phyloP scores from a whole-genome alignment of 2,113 vertebrate genomes.

The Ifrita kowaldi region DNA sequence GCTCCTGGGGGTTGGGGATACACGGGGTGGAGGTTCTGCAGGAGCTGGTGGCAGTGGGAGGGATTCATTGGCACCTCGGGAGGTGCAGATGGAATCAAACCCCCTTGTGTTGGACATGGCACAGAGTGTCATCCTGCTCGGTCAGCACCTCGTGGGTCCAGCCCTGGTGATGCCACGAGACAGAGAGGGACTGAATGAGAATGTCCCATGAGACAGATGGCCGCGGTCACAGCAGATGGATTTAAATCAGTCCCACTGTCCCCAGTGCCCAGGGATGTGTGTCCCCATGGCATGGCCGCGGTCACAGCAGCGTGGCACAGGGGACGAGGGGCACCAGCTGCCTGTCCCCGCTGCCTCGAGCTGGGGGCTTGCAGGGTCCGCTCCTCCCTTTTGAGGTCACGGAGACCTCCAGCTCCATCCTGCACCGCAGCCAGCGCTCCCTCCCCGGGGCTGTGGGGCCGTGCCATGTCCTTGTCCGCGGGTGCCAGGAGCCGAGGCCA shows the following conservation, averaged over 20 bases:
- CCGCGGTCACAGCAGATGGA: too few species aligned
- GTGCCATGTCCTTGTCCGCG: background rate
- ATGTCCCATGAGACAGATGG: fast-evolving
- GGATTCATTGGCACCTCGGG: background rate
- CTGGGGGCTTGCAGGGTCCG: fast-evolving
- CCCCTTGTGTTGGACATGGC: background rate
- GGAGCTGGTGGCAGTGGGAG: background rate
- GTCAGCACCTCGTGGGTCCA: background rate
- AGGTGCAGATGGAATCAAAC: background rate
- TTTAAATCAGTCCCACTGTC: background rate
- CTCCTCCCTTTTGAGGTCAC: background rate
- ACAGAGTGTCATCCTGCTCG: background rate
- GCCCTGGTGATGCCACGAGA: too few species aligned
- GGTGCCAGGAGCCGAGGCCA: background rate
- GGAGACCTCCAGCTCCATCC: background rate
- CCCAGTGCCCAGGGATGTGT: fast-evolving
- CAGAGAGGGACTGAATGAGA: too few species aligned
- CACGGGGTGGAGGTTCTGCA: background rate
- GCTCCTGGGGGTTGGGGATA: background rate
- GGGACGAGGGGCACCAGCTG: background rate
- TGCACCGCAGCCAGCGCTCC: fast-evolving
- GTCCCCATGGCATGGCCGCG: fast-evolving
- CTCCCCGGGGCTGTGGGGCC: background rate
- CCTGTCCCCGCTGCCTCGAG: background rate
- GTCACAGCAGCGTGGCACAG: fast-evolving